Conservation (phyloP, 2,888 invertebrate genomes). For the Acanthosepion pharaonis region DNA sequence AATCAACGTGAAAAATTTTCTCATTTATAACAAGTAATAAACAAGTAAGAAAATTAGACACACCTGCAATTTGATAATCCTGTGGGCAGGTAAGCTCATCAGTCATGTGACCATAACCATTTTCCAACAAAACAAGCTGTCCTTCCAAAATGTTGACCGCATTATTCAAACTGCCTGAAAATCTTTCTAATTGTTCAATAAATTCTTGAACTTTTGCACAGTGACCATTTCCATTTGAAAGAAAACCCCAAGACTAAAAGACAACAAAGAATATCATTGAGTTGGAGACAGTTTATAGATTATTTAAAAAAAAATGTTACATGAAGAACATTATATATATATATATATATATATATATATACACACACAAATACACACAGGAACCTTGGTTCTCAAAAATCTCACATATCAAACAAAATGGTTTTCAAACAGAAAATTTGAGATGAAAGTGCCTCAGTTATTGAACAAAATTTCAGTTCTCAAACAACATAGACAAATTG, state of each 20-base stretch:
- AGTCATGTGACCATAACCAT: conserved; percentile 68
- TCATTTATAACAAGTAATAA: neutral
- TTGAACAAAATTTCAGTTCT: too few species aligned
- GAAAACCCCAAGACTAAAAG: conserved; percentile 66
- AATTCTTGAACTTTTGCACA: conserved; percentile 72
- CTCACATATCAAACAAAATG: too few species aligned
- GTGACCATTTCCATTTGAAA: conserved; percentile 63
- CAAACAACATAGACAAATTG: too few species aligned
- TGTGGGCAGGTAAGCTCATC: conserved; percentile 70
- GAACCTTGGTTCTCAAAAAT: too few species aligned
- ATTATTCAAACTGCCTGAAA: conserved; percentile 69
- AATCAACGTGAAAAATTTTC: neutral
- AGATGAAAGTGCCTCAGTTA: too few species aligned
- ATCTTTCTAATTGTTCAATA: conserved; percentile 73
- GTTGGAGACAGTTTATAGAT: neutral
- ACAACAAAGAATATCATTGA: neutral
- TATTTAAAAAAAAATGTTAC: neutral
- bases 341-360: too few species aligned
- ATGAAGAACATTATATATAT: too few species aligned
- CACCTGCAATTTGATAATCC: conserved; percentile 73
- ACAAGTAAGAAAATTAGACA: conserved; percentile 47
- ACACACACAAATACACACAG: too few species aligned
- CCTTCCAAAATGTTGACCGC: conserved; percentile 73
- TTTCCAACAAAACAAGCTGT: conserved; percentile 72
- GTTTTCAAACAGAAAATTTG: too few species aligned